These are phyloP conservation scores for Boloria euphrosyne DNA, from an alignment of 2,888 invertebrate genomes.

Conservation along the genomic window DNA sequence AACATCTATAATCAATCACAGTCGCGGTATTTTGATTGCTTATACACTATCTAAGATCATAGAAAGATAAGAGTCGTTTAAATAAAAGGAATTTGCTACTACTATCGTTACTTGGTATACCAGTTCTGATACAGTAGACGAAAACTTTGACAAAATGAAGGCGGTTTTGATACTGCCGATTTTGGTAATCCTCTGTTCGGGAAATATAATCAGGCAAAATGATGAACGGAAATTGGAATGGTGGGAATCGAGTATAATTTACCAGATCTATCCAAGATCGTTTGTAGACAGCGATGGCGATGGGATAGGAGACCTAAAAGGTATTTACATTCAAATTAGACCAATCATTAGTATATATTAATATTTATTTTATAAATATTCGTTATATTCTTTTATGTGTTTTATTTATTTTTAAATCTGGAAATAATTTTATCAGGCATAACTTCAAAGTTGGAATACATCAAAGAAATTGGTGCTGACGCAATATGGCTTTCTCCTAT, in stretches of 20 bases:
- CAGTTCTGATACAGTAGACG: slow-evolving; percentile 9
- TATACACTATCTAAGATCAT: slow-evolving; percentile 3
- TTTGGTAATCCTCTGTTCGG: slow-evolving; percentile 50
- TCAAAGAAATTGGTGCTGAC: slow-evolving; percentile 85
- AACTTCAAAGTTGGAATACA: slow-evolving; percentile 82
- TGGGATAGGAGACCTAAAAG: slow-evolving; percentile 85
- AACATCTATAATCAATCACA: background rate
- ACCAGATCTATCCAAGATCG: slow-evolving; percentile 90
- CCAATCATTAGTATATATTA: background rate
- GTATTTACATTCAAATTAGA: slow-evolving; percentile 50
- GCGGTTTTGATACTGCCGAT: slow-evolving; percentile 52
- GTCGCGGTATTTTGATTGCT: background rate
- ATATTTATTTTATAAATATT: background rate
- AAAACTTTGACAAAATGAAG: slow-evolving; percentile 49
- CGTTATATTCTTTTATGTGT: too few species aligned
- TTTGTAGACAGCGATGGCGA: slow-evolving; percentile 90
- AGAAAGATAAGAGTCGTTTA: slow-evolving; percentile 21
- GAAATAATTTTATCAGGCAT: slow-evolving; percentile 71
- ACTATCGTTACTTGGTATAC: slow-evolving; percentile 23
- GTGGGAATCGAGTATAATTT: slow-evolving; percentile 89
- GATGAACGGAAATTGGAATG: slow-evolving; percentile 77
- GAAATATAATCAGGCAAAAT: slow-evolving; percentile 44
- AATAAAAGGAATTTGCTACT: slow-evolving; percentile 11
- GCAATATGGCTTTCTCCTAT: slow-evolving; percentile 90
- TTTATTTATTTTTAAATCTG: too few species aligned